Evolutionary conservation across 2,888 invertebrate species (phyloP), one percentile per base, ranked within the genome.

Genomic region (Aethes cnicana): DNA sequence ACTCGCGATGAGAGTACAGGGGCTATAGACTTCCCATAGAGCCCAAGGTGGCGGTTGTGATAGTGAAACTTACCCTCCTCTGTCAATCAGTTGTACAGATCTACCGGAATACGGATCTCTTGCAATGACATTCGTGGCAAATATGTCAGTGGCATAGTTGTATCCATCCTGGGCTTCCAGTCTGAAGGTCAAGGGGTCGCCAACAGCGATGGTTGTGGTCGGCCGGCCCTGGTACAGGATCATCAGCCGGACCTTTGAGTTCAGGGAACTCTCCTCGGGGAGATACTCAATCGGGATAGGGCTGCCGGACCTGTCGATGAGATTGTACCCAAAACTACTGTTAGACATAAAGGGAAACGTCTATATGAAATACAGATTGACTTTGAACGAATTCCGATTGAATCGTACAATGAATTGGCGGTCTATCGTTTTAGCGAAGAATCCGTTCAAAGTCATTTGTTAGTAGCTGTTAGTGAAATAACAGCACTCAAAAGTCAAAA

Each of bases 251-350:
- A 97, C 96, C 73, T 96, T 95, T 0, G 96, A 96, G 75, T 97
- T 97, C 25, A 97, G 83, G 0, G 96, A 95, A 67, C 97, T 97
- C 75, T 97, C 97, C 8, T 97, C 97, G 12, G 97, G 97, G 4
- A 97, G 87, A 74, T 97, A 97, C 78, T 97, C 97, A 48, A 97
- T 97, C 7, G 97, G 97, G 59, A 96, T 96, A 0, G 97, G 97
- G 69, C 96, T 96, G 62, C 97, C 97, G 16, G 96, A 96, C 70
- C 96, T 96, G 84, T 90, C 90, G 68, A 90, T 72, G 73, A 87
- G 74, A 75, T 83, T 72, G 66, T 78, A 81, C 53, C 81, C 87
- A 64, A 88, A 76, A 68, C 91, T 92, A 73, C 74, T 60, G 79
- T 90, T 84, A 90, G 83, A 84, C 72, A 80, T 84, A 70, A 66